A percentile compares a stretch with the other conserved stretches of the same genome.
phyloP scores from a whole-genome alignment of 2,888 invertebrate species.

The Philonicus albiceps region DNA sequence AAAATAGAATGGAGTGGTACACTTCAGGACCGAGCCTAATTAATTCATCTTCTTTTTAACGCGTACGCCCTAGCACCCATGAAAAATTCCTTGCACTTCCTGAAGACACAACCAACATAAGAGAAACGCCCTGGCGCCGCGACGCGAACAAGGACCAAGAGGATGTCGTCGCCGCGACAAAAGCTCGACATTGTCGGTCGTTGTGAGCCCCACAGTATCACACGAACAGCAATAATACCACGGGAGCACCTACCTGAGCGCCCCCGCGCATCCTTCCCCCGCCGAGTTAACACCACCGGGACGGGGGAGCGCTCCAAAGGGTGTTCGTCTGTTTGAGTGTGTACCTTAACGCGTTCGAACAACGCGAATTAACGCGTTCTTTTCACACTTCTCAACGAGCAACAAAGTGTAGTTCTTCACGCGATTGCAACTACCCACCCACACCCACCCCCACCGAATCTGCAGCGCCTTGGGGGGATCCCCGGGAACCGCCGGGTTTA shows the following conservation, averaged over 20 bases:
- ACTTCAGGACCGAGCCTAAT: constrained; percentile 36
- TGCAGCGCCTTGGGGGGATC: neutral
- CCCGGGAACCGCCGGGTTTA: neutral
- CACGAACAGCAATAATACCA: too few relatives aligned
- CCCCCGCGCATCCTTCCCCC: neutral
- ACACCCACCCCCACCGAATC: neutral
- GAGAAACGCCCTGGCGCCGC: neutral
- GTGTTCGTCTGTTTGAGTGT: constrained; percentile 19
- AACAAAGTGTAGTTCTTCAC: constrained; percentile 39
- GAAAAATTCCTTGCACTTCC: constrained; percentile 31
- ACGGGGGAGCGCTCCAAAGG: neutral
- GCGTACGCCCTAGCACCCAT: constrained; percentile 25
- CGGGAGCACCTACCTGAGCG: constrained; percentile 5
- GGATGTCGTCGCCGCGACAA: neutral
- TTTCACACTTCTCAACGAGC: constrained; percentile 44
- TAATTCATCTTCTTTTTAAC: constrained; percentile 36
- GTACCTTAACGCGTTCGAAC: constrained; percentile 42
- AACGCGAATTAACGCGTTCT: constrained; percentile 43
- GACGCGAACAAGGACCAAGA: neutral
- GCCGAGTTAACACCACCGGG: neutral
- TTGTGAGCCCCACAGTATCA: neutral
- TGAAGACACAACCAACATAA: constrained; percentile 4
- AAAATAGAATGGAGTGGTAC: constrained; percentile 36
- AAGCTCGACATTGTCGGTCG: neutral
- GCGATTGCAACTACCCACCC: constrained; percentile 33